A percentile compares a stretch with the other conserved stretches of the same genome.
phyloP scores from a whole-genome alignment of 2,888 invertebrate genomes.

The Rotaria macrura region DNA sequence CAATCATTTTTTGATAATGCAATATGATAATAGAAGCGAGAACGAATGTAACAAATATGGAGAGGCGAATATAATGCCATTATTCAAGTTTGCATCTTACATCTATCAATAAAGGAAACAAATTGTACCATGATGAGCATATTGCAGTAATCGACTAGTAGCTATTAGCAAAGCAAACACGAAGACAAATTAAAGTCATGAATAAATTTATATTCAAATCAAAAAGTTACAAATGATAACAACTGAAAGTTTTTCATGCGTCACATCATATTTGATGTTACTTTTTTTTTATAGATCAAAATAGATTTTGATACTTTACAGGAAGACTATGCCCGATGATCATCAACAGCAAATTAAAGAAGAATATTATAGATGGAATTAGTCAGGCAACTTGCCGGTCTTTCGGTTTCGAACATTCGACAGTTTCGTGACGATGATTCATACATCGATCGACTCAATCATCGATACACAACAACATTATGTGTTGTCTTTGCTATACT shows the following conservation, averaged over 20 bases:
- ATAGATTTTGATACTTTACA: neutral
- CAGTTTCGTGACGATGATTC: constrained; percentile 31
- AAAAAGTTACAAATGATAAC: no score
- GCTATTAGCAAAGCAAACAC: neutral
- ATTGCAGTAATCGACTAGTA: neutral
- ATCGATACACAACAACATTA: constrained; percentile 27
- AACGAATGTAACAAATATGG: neutral
- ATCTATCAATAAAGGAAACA: neutral
- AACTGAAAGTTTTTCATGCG: no score
- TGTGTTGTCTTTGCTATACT: constrained; percentile 31
- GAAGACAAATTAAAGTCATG: neutral
- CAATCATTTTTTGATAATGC: neutral
- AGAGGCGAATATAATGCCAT: neutral
- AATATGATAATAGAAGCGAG: neutral
- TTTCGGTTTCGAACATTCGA: constrained; percentile 24
- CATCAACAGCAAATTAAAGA: neutral
- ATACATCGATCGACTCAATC: constrained; percentile 26
- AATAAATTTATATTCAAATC: neutral
- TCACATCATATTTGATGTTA: no score
- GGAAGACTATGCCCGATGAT: neutral
- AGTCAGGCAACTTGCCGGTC: neutral
- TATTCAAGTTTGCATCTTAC: neutral
- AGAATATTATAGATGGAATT: neutral
- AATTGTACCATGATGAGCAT: neutral
- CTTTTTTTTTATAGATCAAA: neutral